Percentiles rank a stretch among this genome's conserved stretches.
Conservation (phyloP, 2,797 vertebrate genomes). For the Dromococcyx pavoninus region DNA sequence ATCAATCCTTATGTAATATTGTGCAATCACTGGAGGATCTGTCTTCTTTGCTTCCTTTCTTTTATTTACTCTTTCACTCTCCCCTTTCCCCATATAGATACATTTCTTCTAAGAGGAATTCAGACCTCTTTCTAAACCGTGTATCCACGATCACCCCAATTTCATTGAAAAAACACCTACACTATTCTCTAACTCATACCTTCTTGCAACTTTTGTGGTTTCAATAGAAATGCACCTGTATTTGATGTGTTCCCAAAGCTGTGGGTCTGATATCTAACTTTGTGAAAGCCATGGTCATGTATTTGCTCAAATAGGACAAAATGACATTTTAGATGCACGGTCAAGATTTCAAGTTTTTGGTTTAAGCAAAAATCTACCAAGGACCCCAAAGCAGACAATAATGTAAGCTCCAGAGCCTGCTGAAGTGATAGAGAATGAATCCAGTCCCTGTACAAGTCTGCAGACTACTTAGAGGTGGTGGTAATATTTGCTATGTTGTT, state of each 20-base stretch:
- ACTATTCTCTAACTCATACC: background rate
- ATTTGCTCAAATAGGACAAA: background rate
- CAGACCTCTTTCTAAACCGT: background rate
- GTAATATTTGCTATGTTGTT: background rate
- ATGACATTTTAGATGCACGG: fast-evolving
- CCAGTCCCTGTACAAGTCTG: background rate
- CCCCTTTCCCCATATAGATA: background rate
- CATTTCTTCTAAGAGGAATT: background rate
- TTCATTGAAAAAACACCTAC: background rate
- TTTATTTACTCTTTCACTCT: background rate
- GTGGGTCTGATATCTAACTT: background rate
- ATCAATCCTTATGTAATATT: background rate
- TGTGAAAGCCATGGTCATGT: fast-evolving
- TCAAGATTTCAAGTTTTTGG: fast-evolving
- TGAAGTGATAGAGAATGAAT: background rate
- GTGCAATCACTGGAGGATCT: background rate
- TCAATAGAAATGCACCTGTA: background rate
- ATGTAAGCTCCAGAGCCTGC: background rate
- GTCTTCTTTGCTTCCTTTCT: background rate
- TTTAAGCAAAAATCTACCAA: background rate
- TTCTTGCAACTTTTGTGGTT: background rate
- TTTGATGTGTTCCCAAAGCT: background rate
- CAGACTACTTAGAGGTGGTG: background rate
- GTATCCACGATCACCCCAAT: background rate
- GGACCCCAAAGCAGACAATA: background rate